Conservation (phyloP, 2,113 vertebrate species). For the Pongo abelii region DNA sequence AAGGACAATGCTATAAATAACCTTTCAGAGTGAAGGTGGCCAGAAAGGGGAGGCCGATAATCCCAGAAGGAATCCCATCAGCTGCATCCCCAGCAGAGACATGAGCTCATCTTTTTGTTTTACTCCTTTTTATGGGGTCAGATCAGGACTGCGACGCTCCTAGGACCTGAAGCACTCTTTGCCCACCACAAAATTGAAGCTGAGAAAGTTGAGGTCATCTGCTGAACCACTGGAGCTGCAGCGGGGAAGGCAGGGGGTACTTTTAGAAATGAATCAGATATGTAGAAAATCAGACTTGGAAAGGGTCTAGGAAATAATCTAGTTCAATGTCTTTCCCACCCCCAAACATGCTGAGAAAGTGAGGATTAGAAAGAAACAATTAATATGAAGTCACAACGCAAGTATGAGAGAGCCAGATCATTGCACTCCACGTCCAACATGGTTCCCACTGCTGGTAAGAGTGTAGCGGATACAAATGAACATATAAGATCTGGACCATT, state of each 20-base stretch:
- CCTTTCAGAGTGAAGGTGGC: constrained; percentile 40
- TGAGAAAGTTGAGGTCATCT: not conserved
- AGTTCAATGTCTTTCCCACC: no score
- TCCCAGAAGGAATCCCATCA: not conserved
- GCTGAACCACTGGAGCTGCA: accelerated
- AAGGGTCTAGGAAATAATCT: not conserved
- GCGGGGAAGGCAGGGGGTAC: no score
- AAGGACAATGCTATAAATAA: not conserved
- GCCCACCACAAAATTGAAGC: not conserved
- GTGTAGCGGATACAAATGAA: no score
- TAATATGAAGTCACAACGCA: no score
- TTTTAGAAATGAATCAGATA: not conserved
- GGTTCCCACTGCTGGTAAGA: not conserved
- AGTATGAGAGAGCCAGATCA: accelerated
- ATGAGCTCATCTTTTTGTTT: not conserved
- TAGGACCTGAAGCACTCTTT: not conserved
- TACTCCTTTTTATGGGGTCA: not conserved
- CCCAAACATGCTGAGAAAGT: not conserved
- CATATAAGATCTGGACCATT: accelerated
- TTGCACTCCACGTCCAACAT: accelerated
- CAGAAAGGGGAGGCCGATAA: not conserved
- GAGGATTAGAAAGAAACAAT: not conserved
- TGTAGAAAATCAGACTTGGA: not conserved
- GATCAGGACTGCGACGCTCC: not conserved
- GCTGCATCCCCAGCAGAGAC: not conserved